These are phyloP conservation scores for Nephrotoma flavescens DNA, from an alignment of 2,888 invertebrate species.

Conservation along the genomic window DNA sequence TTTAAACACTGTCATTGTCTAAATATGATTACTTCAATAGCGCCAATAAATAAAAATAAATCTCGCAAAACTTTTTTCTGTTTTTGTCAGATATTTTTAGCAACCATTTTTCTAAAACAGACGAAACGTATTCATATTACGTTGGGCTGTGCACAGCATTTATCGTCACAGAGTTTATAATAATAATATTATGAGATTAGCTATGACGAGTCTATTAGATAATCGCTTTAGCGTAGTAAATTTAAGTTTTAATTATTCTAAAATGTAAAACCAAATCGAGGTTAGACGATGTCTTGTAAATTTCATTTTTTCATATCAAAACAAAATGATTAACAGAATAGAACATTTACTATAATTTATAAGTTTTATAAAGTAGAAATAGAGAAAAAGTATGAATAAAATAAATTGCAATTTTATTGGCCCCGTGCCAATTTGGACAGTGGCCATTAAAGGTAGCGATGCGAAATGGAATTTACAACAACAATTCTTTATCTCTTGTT, in stretches of 20 bases:
- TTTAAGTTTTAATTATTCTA: not conserved
- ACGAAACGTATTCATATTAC: not conserved
- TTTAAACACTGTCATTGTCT: not conserved
- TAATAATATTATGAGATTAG: not conserved
- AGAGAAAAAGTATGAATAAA: not conserved
- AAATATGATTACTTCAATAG: not conserved
- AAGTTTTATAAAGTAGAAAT: not conserved
- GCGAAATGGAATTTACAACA: not conserved
- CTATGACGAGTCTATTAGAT: not conserved
- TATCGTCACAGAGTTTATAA: not conserved
- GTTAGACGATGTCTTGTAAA: not conserved
- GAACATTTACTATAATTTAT: not conserved
- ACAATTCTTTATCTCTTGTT: not conserved
- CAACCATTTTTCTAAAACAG: not conserved
- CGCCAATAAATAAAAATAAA: not conserved
- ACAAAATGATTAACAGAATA: not conserved
- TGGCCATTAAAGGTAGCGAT: conserved; percentile 4
- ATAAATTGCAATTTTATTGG: not conserved
- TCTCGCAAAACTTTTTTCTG: not conserved
- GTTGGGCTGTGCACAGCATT: not conserved
- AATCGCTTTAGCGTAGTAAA: not conserved
- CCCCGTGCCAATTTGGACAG: not conserved
- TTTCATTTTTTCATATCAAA: not conserved
- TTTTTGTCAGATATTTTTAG: not conserved
- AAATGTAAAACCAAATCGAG: not conserved